Base-by-base conservation (phyloP, 2,888 invertebrate species). In the Deladenus siricidicola region DNA sequence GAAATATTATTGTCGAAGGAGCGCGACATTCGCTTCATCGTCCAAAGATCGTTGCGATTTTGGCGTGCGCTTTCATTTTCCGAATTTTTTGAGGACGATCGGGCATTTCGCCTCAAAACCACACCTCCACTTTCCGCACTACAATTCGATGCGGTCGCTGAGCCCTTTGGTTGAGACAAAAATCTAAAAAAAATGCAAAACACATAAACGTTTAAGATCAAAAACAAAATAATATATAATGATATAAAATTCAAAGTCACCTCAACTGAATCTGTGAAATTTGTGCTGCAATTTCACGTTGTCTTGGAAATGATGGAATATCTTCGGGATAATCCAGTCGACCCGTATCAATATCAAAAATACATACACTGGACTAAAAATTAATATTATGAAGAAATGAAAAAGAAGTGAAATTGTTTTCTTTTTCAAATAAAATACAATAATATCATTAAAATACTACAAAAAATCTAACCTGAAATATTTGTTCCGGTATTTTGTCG, bases 241-340 rank as follows among this genome's bases (percentile, higher is more conserved):
- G n/a, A n/a, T 24, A 1, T 26, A 28, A 17, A 34, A 21, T 29
- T 23, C 45, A 34, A 34, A 34, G 39, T 14, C 39, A 39, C 29
- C 29, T 4, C 43, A 29, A 43, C 60, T 60, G 34, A 4, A 53
- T 53, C n/a, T 53, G 53, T 23, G 19, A 63, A 17, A 76, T 73
- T 56, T 76, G 70, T n/a, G 57, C 56, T 4, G 66, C 66, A 14
- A 77, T 55, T 26, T 72, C 66, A 14, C 67, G 69, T 78, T 88
- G 86, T 80, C 93, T 89, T 0, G 98, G 96, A 81, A 96, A 90
- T 64, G 86, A 85, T 0, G 93, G 92, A 73, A 94, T 83, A 80
- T 96, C 96, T 81, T 96, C 96, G 0, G 94, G 94, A 71, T 91
- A 83, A 80, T 93, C 92, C 71, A 94, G 88, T 73, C 86, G 86